Conservation (phyloP, 2,888 invertebrate species). For the Drosophila mimica region DNA sequence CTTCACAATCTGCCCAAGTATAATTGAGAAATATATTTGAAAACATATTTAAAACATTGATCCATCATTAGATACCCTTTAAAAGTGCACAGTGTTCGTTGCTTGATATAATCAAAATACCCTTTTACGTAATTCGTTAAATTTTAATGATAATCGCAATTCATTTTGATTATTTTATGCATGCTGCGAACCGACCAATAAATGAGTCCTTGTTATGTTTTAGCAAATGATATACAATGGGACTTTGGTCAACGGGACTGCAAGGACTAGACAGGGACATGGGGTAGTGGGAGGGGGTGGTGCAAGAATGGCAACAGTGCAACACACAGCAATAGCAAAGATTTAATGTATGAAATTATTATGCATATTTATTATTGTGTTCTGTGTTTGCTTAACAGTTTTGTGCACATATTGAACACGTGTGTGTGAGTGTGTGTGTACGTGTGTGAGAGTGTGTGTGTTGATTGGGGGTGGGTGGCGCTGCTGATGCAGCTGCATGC, state of each 20-base stretch:
- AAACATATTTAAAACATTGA: background rate
- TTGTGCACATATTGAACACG: constrained; percentile 17
- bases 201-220: constrained; percentile 4
- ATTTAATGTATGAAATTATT: constrained; percentile 69
- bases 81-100: background rate
- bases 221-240: constrained; percentile 4
- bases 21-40: background rate
- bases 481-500: constrained; percentile 12
- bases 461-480: background rate
- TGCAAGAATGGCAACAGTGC: background rate
- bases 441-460: constrained; percentile 8
- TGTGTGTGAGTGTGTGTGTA: background rate
- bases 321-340: constrained; percentile 20
- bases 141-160: constrained; percentile 50
- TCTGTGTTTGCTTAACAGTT: constrained; percentile 67
- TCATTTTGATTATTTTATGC: constrained; percentile 32
- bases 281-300: background rate
- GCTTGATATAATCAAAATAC: background rate
- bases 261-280: background rate
- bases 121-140: constrained; percentile 6
- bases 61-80: background rate
- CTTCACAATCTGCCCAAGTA: background rate
- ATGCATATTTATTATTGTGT: constrained; percentile 74
- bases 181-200: constrained; percentile 3
- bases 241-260: background rate